Conservation (phyloP, 2,888 invertebrate species). For the Nephrocerus scutellatus region DNA sequence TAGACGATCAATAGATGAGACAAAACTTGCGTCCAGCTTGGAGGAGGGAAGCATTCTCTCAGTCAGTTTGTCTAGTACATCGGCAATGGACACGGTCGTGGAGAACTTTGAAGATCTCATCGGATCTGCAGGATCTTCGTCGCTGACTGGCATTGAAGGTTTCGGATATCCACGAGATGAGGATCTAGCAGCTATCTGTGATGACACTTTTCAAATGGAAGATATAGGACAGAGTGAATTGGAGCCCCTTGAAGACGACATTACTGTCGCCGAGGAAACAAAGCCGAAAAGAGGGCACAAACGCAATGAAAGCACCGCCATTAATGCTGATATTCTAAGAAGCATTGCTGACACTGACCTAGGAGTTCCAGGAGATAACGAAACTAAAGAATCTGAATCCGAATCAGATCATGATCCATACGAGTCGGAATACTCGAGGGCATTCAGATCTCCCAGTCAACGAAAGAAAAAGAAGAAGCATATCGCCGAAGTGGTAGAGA, state of each 20-base stretch:
- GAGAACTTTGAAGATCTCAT: slow-evolving; percentile 44
- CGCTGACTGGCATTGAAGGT: slow-evolving; percentile 43
- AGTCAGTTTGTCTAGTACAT: slow-evolving; percentile 54
- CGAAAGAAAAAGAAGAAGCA: slow-evolving; percentile 42
- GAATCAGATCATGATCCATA: slow-evolving; percentile 49
- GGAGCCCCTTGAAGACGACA: slow-evolving; percentile 31
- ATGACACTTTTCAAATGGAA: slow-evolving; percentile 35
- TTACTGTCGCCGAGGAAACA: slow-evolving; percentile 24
- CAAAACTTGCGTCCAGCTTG: slow-evolving; percentile 51
- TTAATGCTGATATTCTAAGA: slow-evolving; percentile 33
- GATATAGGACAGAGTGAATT: slow-evolving; percentile 16
- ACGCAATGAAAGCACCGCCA: slow-evolving; percentile 51
- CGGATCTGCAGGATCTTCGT: slow-evolving; percentile 44
- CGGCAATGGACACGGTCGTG: slow-evolving; percentile 49
- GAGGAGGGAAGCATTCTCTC: slow-evolving; percentile 56
- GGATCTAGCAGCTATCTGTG: slow-evolving; percentile 26
- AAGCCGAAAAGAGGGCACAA: slow-evolving; percentile 50
- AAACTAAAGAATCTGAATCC: slow-evolving; percentile 48
- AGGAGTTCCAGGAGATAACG: slow-evolving; percentile 31
- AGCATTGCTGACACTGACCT: slow-evolving; percentile 33
- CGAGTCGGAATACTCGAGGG: slow-evolving; percentile 49
- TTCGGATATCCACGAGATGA: slow-evolving; percentile 35
- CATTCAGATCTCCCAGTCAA: slow-evolving; percentile 43
- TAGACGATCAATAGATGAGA: slow-evolving; percentile 44
- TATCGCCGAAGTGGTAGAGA: slow-evolving; percentile 43